Conservation (phyloP, 1,140 invertebrate species). For the Bathynomus jamesi region DNA sequence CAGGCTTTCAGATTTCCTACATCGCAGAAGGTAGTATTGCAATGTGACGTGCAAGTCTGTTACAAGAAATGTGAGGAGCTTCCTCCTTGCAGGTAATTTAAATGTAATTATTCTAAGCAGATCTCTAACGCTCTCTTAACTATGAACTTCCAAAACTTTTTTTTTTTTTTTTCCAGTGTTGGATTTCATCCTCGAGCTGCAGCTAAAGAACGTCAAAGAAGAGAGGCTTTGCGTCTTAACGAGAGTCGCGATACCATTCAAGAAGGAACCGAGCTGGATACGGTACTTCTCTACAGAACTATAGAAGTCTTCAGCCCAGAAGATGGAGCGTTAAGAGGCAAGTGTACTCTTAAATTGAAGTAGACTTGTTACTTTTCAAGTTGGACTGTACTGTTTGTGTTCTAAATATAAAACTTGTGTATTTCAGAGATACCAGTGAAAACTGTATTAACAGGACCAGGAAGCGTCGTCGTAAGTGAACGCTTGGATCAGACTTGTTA, state of each 20-base stretch:
- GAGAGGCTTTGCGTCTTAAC: constrained; percentile 8
- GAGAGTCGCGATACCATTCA: constrained; percentile 7
- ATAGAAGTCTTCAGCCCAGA: constrained; percentile 6
- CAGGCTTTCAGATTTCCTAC: constrained; percentile 39
- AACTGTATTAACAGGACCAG: background rate
- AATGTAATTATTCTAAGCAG: no score
- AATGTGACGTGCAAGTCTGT: constrained; percentile 38
- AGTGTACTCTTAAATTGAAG: background rate
- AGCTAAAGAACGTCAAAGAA: constrained; percentile 7
- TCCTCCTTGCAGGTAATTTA: constrained; percentile 35
- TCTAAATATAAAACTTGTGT: no score
- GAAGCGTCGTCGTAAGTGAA: no score
- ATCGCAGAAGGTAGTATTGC: constrained; percentile 27
- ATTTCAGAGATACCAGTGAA: background rate
- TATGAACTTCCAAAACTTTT: no score
- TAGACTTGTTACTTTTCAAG: background rate
- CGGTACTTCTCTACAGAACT: background rate
- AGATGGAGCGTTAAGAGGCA: background rate
- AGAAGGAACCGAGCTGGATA: constrained; percentile 7
- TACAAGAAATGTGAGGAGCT: constrained; percentile 31
- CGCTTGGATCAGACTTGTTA: no score
- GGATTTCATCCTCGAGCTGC: constrained; percentile 18
- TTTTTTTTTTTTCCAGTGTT: constrained; percentile 16
- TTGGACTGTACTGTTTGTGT: background rate
- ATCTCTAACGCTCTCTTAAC: no score